phyloP scores from a whole-genome alignment of 2,113 vertebrate species.

The Cyanoliseus patagonus region DNA sequence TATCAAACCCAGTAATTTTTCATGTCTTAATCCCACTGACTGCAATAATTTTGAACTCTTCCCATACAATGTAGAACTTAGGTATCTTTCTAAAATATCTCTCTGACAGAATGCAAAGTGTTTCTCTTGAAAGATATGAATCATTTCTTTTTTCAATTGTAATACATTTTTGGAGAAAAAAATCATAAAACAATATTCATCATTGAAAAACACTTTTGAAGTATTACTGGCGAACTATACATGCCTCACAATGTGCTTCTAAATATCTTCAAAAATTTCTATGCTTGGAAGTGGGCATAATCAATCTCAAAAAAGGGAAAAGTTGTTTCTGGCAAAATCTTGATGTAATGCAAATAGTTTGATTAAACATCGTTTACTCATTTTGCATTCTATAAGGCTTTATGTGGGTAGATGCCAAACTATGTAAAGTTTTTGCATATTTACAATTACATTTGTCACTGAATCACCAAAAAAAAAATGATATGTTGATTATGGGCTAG shows the following conservation, averaged over 20 bases:
- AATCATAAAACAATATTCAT: neutral
- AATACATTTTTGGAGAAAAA: neutral
- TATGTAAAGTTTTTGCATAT: neutral
- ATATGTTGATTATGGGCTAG: neutral
- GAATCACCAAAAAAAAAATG: neutral
- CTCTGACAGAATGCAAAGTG: neutral
- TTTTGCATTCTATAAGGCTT: neutral
- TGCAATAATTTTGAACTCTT: neutral
- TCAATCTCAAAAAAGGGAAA: neutral
- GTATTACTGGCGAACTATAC: neutral
- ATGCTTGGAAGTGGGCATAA: neutral
- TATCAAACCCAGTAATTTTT: neutral
- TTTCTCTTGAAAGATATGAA: neutral
- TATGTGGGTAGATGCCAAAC: neutral
- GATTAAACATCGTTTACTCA: neutral
- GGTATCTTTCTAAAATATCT: neutral
- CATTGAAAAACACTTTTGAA: neutral
- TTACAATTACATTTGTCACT: neutral
- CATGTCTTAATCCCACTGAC: neutral
- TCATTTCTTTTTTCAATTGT: neutral
- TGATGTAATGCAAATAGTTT: neutral
- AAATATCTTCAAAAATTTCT: neutral
- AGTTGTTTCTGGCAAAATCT: neutral
- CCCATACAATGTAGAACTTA: neutral
- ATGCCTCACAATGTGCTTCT: neutral